These are phyloP conservation scores for Engystomops pustulosus DNA, from an alignment of 2,113 vertebrate species.

Conservation along the genomic window DNA sequence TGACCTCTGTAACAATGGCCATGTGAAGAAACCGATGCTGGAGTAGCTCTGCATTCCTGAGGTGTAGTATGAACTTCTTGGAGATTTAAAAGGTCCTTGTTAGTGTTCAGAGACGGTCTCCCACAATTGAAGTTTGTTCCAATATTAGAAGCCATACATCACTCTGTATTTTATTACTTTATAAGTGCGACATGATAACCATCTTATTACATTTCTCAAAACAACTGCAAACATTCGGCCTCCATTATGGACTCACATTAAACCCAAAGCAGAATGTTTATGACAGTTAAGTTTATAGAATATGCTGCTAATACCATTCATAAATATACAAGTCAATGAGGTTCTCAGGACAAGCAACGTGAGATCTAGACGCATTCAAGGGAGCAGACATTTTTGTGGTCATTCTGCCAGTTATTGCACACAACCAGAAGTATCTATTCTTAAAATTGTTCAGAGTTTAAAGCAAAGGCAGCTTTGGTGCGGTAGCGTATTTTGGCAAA, in stretches of 20 bases:
- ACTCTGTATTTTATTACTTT: neutral
- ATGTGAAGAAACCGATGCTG: neutral
- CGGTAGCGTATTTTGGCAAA: too few relatives aligned
- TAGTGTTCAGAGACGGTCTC: neutral
- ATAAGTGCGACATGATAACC: neutral
- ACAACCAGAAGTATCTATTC: too few relatives aligned
- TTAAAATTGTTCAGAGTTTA: too few relatives aligned
- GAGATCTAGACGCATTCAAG: neutral
- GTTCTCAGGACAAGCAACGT: neutral
- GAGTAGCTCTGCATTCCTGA: neutral
- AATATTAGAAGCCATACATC: neutral
- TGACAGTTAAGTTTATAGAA: neutral
- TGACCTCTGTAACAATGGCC: neutral
- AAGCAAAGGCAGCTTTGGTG: too few relatives aligned
- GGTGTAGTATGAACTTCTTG: neutral
- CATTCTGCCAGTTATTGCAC: too few relatives aligned
- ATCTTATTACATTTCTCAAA: neutral
- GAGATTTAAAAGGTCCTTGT: neutral
- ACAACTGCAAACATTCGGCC: neutral
- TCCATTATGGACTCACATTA: neutral
- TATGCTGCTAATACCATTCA: neutral
- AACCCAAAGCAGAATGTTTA: neutral
- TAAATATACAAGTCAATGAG: neutral
- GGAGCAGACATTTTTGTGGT: neutral
- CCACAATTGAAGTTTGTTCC: neutral